A percentile compares a stretch with the other conserved stretches of the same genome.
These are phyloP conservation scores for Adoxophyes honmai DNA, from an alignment of 1,140 invertebrate species.

Conservation along the genomic window DNA sequence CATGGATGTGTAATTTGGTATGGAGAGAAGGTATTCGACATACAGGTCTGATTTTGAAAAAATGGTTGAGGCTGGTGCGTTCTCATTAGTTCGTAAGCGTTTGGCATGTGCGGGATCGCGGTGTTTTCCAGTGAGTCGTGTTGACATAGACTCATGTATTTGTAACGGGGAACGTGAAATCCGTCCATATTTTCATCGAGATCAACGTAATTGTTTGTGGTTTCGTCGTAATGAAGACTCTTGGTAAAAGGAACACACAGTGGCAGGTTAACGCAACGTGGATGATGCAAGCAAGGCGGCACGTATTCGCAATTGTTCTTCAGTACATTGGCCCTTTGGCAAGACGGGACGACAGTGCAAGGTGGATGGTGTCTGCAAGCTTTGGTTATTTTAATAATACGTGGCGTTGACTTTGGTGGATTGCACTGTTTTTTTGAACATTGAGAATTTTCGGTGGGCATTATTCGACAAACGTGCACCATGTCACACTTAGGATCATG, in stretches of 20 bases:
- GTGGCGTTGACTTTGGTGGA: slow-evolving; percentile 30
- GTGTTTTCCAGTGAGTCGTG: slow-evolving; percentile 25
- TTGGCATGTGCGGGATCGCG: slow-evolving; percentile 28
- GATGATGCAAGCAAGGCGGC: slow-evolving; percentile 55
- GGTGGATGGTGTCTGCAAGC: slow-evolving; percentile 64
- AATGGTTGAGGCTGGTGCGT: slow-evolving; percentile 32
- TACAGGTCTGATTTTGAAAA: slow-evolving; percentile 29
- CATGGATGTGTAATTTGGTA: slow-evolving; percentile 27
- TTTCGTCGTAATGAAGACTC: slow-evolving; percentile 42
- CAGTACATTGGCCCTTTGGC: slow-evolving; percentile 54
- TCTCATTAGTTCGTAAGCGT: slow-evolving; percentile 40
- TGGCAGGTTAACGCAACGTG: slow-evolving; percentile 62
- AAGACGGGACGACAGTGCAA: slow-evolving; percentile 60
- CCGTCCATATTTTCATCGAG: slow-evolving; percentile 31
- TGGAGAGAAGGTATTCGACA: slow-evolving; percentile 34
- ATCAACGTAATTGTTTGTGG: slow-evolving; percentile 27
- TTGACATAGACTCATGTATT: slow-evolving; percentile 35
- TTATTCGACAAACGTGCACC: slow-evolving; percentile 54
- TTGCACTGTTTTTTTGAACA: slow-evolving; percentile 24
- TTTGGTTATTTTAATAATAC: slow-evolving; percentile 57
- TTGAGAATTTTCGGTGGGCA: slow-evolving; percentile 37
- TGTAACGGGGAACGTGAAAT: slow-evolving; percentile 30
- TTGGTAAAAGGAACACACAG: slow-evolving; percentile 54
- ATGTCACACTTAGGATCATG: slow-evolving; percentile 56
- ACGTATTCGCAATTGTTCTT: slow-evolving; percentile 63